Conservation (phyloP, 2,888 invertebrate genomes). For the Lamellibrachia satsuma region DNA sequence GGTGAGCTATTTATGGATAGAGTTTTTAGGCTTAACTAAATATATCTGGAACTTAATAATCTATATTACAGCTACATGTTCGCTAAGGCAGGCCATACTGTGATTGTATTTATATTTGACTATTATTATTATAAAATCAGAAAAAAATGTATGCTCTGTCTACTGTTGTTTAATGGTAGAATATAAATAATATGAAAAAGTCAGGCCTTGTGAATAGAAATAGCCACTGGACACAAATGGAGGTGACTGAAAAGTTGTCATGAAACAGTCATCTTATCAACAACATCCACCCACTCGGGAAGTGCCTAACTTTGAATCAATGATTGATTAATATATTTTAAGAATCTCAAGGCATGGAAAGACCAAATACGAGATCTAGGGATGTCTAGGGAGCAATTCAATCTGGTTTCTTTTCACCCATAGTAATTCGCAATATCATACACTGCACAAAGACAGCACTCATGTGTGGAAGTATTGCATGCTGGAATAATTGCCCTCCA, state of each 20-base stretch:
- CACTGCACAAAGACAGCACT: background rate
- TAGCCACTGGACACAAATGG: background rate
- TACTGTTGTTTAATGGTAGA: too few relatives aligned
- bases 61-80: background rate
- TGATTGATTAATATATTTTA: background rate
- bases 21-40: too few relatives aligned
- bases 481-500: background rate
- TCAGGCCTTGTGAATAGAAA: background rate
- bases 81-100: background rate
- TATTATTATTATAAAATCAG: too few relatives aligned
- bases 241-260: background rate
- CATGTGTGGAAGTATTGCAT: background rate
- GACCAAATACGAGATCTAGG: background rate
- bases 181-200: background rate
- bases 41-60: background rate
- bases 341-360: background rate
- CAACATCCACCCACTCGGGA: background rate
- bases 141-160: too few relatives aligned
- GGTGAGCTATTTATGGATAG: too few relatives aligned
- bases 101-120: background rate
- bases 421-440: background rate
- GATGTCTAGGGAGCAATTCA: background rate
- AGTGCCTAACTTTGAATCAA: background rate
- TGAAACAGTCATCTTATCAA: background rate
- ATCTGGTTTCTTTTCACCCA: background rate